Base-by-base conservation (phyloP, 2,797 vertebrate genomes). In the Heliangelus exortis region DNA sequence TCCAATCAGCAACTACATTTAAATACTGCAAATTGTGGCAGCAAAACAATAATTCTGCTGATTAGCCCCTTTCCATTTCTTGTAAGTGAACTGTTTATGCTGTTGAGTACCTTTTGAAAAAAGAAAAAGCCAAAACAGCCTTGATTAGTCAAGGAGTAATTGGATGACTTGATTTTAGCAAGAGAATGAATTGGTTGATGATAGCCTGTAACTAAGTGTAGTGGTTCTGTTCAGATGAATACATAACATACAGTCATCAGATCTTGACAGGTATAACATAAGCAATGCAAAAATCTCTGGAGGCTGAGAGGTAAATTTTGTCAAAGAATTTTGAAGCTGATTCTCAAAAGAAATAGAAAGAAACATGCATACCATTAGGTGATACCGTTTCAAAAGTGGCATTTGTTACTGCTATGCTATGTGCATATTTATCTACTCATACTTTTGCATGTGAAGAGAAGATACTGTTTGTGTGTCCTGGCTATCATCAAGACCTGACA, bases 31-130 rank as follows among this genome's bases (percentile, higher is more conserved):
- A 99, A 99, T 99, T 99, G 98, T 98, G 98, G 98, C 99, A 98
- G 99, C 98, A 99, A 99, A 99, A 99, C 99, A 99, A 99, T 99
- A 99, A 99, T 99, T 99, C 99, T 98, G 98, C 99, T 99, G 99
- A 99, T 99, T 99, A 99, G 99, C 98, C 99, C 99, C 98, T 99
- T 99, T 99, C 99, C 99, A 99, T 99, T 98, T 98, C 98, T 98
- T 98, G 98, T 99, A 99, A 99, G 99, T 99, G 99, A 99, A 99
- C 99, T 99, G 99, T 99, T 99, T 99, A 99, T 99, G 99, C 98
- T 99, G 99, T 99, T 98, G 98, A 99, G 99, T 99, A 99, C 99
- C 99, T 99, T 99, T 98, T 99, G 98, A 99, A 99, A 99, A 99
- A 98, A 98, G 99, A 98, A 99, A 98, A 99, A 99, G 99, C 99